Conservation (phyloP, 1,140 invertebrate species). For the Diplogasteroides magnus region DNA sequence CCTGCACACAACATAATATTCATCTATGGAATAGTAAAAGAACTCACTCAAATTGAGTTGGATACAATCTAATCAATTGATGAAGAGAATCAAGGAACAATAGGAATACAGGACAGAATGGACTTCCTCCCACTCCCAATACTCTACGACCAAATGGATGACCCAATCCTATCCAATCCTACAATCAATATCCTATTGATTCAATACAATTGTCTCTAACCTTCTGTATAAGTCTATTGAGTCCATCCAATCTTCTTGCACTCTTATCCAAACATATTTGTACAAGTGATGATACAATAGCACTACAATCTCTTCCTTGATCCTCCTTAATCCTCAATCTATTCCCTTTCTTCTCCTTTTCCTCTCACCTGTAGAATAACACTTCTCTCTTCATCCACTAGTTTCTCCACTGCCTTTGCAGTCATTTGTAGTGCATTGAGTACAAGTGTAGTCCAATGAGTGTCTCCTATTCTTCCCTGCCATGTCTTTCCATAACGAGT, state of each 20-base stretch:
- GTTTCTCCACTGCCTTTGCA: neutral
- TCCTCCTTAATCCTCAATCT: slow-evolving; percentile 9
- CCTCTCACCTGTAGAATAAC: neutral
- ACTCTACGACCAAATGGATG: neutral
- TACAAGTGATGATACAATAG: slow-evolving; percentile 7
- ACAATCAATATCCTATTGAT: neutral
- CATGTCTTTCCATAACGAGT: neutral
- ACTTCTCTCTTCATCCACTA: neutral
- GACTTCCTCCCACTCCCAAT: neutral
- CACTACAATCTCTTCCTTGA: slow-evolving; percentile 15
- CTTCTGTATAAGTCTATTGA: neutral
- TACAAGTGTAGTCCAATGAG: neutral
- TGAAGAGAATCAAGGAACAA: neutral
- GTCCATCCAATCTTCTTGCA: neutral
- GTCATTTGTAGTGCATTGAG: neutral
- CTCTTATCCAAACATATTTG: slow-evolving; percentile 17
- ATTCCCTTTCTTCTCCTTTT: neutral
- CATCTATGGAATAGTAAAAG: neutral
- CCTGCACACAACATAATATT: neutral
- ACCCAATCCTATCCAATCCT: neutral
- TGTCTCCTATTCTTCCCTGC: neutral
- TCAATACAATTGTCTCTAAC: neutral
- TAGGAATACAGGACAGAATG: neutral
- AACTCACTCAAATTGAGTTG: neutral
- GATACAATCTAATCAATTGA: neutral